Conservation (phyloP, 2,113 vertebrate species). For the Emydura subglobosa region DNA sequence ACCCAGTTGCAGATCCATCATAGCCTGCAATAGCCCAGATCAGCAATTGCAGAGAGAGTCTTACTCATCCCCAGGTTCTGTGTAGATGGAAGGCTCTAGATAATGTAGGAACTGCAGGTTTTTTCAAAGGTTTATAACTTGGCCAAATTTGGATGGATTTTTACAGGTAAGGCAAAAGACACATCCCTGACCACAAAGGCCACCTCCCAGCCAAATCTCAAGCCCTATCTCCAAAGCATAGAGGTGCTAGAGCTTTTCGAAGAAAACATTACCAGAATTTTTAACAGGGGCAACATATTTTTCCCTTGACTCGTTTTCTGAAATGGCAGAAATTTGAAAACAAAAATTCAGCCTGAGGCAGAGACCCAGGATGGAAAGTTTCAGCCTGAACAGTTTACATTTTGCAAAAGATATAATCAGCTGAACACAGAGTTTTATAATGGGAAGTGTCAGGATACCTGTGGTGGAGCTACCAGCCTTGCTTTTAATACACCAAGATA, state of each 20-base stretch:
- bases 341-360: neutral
- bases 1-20: neutral
- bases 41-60: neutral
- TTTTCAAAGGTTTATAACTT: neutral
- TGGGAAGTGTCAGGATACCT: conserved; percentile 36
- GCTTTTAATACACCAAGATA: conserved; percentile 41
- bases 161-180: neutral
- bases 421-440: neutral
- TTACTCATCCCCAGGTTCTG: neutral
- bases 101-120: neutral
- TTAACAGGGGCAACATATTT: neutral
- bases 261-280: neutral
- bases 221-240: neutral
- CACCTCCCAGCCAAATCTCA: neutral
- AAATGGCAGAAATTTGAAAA: neutral
- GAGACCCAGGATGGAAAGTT: neutral
- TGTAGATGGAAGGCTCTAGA: conserved; percentile 24
- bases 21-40: neutral
- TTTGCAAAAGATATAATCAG: neutral
- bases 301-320: neutral
- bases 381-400: neutral
- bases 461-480: conserved; percentile 48
- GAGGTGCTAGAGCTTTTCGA: neutral
- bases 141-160: neutral
- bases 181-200: neutral